These are phyloP conservation scores for Tiphia femorata DNA, from an alignment of 2,888 invertebrate species.

Conservation along the genomic window DNA sequence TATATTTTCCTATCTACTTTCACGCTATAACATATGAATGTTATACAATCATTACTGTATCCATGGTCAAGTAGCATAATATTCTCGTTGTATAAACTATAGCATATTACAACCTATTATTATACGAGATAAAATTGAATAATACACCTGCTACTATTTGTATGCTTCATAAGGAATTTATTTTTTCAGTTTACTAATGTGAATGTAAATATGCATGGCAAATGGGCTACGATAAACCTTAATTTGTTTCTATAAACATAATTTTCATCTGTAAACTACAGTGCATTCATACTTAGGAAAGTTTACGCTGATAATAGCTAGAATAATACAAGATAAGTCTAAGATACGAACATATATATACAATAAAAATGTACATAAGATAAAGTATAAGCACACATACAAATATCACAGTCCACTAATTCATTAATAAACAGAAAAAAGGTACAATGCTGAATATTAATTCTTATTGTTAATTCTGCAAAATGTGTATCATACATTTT, in stretches of 20 bases:
- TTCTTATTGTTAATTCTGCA: too few relatives aligned
- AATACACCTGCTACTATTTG: too few relatives aligned
- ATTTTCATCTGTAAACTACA: neutral
- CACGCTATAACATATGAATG: constrained; percentile 37
- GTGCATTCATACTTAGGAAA: constrained; percentile 6
- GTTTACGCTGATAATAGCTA: too few relatives aligned
- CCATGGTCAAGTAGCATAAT: constrained; percentile 7
- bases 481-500: too few relatives aligned
- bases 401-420: constrained; percentile 63
- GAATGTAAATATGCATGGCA: too few relatives aligned
- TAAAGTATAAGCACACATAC: constrained; percentile 47
- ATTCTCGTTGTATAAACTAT: constrained; percentile 38
- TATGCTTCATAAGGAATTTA: too few relatives aligned
- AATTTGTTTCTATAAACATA: constrained; percentile 1
- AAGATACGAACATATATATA: neutral
- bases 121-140: too few relatives aligned
- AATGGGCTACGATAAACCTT: too few relatives aligned
- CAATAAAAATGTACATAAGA: constrained; percentile 32
- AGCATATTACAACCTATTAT: constrained; percentile 21
- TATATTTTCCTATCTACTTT: constrained; percentile 53
- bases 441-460: too few relatives aligned
- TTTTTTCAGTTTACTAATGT: too few relatives aligned
- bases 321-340: constrained; percentile 1
- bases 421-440: constrained; percentile 31
- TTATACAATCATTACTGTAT: constrained; percentile 23